Evolutionary conservation across 1,140 invertebrate genomes (phyloP).

Genomic region (Myzus persicae): DNA sequence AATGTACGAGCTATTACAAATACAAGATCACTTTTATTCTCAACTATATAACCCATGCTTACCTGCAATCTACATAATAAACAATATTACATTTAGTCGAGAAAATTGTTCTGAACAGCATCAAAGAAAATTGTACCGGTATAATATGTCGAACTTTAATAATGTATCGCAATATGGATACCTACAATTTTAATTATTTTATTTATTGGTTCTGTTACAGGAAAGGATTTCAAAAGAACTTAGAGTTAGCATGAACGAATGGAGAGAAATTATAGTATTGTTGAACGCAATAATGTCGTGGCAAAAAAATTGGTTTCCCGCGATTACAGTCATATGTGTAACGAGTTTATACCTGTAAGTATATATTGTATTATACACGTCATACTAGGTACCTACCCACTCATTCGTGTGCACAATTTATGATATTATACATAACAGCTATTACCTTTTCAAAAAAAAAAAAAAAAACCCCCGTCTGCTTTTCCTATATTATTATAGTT

Average conservation of each 20-base stretch:
- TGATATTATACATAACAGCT: too few species aligned
- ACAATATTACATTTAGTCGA: background rate
- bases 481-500: too few species aligned
- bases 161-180: background rate
- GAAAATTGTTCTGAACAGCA: background rate
- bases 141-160: background rate
- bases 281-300: constrained; percentile 17
- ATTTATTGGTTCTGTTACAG: background rate
- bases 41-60: too few species aligned
- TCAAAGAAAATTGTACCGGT: background rate
- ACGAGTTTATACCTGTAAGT: constrained; percentile 41
- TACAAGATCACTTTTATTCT: too few species aligned
- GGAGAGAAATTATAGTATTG: constrained; percentile 30
- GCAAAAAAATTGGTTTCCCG: constrained; percentile 49
- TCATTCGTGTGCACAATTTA: background rate
- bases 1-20: too few species aligned
- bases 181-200: background rate
- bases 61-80: background rate
- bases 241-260: background rate
- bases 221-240: background rate
- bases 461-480: background rate
- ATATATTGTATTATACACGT: background rate
- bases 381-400: background rate
- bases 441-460: background rate
- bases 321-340: background rate